phyloP scores from a whole-genome alignment of 1,140 invertebrate genomes.

The Lerema accius region DNA sequence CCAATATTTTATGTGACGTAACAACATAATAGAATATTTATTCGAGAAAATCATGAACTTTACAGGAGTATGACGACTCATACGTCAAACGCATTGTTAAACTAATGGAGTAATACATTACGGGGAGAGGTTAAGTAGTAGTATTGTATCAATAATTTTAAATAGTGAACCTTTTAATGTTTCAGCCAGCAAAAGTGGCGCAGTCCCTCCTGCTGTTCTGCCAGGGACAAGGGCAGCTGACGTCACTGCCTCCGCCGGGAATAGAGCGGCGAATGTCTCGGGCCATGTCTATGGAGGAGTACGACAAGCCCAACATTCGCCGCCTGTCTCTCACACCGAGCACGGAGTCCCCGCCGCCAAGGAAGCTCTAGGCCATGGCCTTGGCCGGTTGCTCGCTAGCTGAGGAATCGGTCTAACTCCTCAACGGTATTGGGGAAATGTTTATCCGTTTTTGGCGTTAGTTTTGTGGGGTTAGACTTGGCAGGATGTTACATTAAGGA shows the following conservation, averaged over 20 bases:
- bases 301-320: constrained; percentile 90
- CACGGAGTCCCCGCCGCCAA: constrained; percentile 65
- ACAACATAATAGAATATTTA: no score
- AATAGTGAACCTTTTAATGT: no score
- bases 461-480: neutral
- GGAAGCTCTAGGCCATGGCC: constrained; percentile 51
- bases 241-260: constrained; percentile 88
- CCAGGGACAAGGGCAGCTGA: constrained; percentile 90
- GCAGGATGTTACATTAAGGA: no score
- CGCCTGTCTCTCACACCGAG: constrained; percentile 89
- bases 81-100: no score
- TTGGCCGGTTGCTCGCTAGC: constrained; percentile 21
- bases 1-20: no score
- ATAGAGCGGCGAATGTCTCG: constrained; percentile 87
- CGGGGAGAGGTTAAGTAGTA: no score
- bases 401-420: constrained; percentile 30
- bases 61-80: no score
- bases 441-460: no score
- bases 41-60: no score
- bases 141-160: no score
- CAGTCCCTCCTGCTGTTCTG: constrained; percentile 92
- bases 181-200: constrained; percentile 90
- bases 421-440: no score
- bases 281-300: constrained; percentile 92
- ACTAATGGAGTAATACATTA: no score